phyloP scores from a whole-genome alignment of 2,113 vertebrate species.

The Andinoacara biseriatus region DNA sequence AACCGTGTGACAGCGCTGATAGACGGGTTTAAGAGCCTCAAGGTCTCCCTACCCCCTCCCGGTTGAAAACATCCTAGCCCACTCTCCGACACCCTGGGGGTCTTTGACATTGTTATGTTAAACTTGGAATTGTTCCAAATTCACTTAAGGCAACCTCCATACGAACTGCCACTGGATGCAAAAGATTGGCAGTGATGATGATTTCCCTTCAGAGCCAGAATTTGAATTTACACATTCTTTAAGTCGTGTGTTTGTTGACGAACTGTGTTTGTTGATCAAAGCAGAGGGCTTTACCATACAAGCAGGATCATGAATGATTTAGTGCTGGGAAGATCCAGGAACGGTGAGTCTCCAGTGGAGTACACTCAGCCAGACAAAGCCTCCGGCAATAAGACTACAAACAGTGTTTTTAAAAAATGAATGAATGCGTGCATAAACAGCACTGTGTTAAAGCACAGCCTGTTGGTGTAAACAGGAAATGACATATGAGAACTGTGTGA shows the following conservation, averaged over 20 bases:
- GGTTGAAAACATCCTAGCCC: neutral
- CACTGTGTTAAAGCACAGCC: constrained; percentile 20
- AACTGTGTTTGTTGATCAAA: neutral
- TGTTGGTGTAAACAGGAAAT: constrained; percentile 35
- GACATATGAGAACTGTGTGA: neutral
- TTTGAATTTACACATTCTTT: neutral
- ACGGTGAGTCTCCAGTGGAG: constrained; percentile 3
- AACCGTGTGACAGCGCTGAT: constrained; percentile 20
- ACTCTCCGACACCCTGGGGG: neutral
- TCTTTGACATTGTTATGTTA: neutral
- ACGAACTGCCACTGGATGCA: too few species aligned
- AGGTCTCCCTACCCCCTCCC: neutral
- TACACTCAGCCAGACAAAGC: neutral
- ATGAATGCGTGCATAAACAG: neutral
- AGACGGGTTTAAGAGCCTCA: constrained; percentile 1
- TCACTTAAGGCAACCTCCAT: neutral
- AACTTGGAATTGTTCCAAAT: neutral
- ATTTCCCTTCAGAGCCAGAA: neutral
- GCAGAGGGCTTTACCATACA: constrained; percentile 33
- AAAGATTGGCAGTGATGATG: neutral
- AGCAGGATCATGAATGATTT: constrained; percentile 57
- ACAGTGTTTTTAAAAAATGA: constrained; percentile 9
- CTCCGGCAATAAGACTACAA: neutral
- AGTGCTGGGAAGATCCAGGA: constrained; percentile 37
- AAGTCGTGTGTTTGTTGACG: neutral